Base-by-base conservation (phyloP, 2,797 vertebrate species). In the Molothrus ater region DNA sequence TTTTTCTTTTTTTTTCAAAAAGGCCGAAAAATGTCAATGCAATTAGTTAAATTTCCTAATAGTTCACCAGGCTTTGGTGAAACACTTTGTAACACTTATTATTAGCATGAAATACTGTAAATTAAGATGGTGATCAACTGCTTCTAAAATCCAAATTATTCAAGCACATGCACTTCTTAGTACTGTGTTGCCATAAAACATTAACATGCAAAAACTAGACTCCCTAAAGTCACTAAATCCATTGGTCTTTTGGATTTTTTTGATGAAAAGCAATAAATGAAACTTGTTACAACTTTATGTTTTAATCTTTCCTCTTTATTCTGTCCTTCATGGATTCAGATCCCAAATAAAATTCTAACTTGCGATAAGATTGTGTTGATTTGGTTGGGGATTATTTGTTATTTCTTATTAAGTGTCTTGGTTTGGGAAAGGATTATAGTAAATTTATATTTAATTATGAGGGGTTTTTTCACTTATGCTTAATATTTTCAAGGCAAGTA, bases 1-100 rank as follows among this genome's bases (percentile, higher is more conserved):
- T 74, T 78, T 95, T 96, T 92, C 21, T 66, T 86, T 95, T 79
- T 88, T 75, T 32, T 95, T 96, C 90, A 92, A 86, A 88, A 68
- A 92, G 42, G 61, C 15, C 73, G 65, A 56, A 88, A 88, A 88
- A 93, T 75, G 31, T 79, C 76, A 82, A 42, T 75, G 34, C 71
- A 90, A 31, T 92, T 63, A 95, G 86, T 94, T 94, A 80, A 88
- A 93, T 80, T 56, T 92, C 54, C 60, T 56, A 43, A 31, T 78
- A 47, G 72, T 92, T 96, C 74, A 74, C 53, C 32, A 92, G 75
- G 48, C 15, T 43, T 40, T 61, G 38, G 60, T 42, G 28, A 61
- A 61, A 42, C 9, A 20, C 26, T 29, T 40, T 76, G 36, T 83
- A 82, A 51, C 79, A 88, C 66, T 90, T 85, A 89, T 78, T 90